Evolutionary conservation across 2,113 vertebrate genomes (phyloP), one percentile per base, ranked within the genome.

Genomic region (Rhizomys pruinosus): DNA sequence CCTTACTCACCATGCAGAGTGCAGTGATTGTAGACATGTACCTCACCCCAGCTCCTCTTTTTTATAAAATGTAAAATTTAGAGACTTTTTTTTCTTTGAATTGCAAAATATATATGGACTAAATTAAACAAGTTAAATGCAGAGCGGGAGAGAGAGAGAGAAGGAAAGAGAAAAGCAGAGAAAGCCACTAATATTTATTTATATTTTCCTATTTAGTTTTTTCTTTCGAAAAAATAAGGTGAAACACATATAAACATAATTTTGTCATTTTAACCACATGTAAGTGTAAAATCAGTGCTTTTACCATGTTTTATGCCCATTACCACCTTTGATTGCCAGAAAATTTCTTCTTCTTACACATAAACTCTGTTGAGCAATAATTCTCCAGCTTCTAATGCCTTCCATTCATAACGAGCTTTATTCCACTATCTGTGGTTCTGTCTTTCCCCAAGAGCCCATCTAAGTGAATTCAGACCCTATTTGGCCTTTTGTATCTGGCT

Each of bases 21-120:
- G 66, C 34, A 29, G 64, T 7, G 10, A 66, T 66, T 66, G 29
- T 11, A 66, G 64, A 27, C 7, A 11, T 32, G 25, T 5, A 16
- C 9, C 66, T 34, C 11, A 52, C 66, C 66, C 63, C 20, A 27
- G 63, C 27, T 22, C 19, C 22, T 81, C 16, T 22, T 47, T 77
- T 71, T 39, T 78, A n/a, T n/a, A 86, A 47, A 39, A 95, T 66
- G 74, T 72, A 74, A 85, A 78, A 78, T 73, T 72, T 61, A 32
- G 23, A 81, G 10, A 52, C n/a, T n/a, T 52, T 52, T 52, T 52
- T 52, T 52, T 11, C 69, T 92, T 27, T 52, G 95, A 76, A 64
- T 77, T 71, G 29, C 64, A 92, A 32, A 87, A 32, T 77, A 78
- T 8, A 16, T 39, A 47, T 61, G 37, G 55, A 25, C n/a, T 42